phyloP scores from a whole-genome alignment of 2,888 invertebrate genomes.

The Drosophila subsilvestris region DNA sequence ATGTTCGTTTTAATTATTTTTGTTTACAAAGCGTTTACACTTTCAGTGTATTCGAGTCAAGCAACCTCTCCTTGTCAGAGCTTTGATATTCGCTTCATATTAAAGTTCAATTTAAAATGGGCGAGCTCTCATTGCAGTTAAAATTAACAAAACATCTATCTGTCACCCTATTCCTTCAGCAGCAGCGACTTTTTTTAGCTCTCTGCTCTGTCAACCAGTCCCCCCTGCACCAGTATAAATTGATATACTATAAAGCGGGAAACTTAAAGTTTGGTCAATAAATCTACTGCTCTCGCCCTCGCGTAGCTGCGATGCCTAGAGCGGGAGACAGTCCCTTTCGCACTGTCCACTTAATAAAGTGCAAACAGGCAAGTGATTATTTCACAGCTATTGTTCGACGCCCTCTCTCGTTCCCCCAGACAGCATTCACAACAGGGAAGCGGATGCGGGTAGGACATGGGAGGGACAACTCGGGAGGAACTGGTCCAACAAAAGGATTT shows the following conservation, averaged over 20 bases:
- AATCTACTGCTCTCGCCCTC: conserved; percentile 2
- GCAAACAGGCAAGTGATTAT: conserved; percentile 77
- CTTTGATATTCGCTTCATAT: too few relatives aligned
- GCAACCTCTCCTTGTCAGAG: too few relatives aligned
- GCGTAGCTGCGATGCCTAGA: conserved; percentile 2
- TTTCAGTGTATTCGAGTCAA: too few relatives aligned
- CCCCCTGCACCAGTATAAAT: conserved; percentile 4
- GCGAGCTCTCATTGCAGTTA: too few relatives aligned
- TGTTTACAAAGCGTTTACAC: too few relatives aligned
- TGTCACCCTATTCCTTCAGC: too few relatives aligned
- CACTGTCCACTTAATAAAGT: conserved; percentile 69
- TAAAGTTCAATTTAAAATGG: too few relatives aligned
- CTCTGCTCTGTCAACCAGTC: too few relatives aligned
- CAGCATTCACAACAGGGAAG: conserved; percentile 3
- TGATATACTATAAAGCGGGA: conserved; percentile 19
- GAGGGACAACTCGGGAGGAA: conserved; percentile 25
- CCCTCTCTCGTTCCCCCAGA: conserved; percentile 10
- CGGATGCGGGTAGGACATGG: conserved; percentile 19
- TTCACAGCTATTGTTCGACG: conserved; percentile 74
- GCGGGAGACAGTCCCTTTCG: conserved; percentile 17
- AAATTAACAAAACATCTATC: too few relatives aligned
- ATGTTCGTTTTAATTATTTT: too few relatives aligned
- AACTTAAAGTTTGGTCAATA: conserved; percentile 42
- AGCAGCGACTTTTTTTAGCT: too few relatives aligned
- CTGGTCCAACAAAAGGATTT: conserved; percentile 63